These are phyloP conservation scores for Trichogramma pretiosum DNA, from an alignment of 1,140 invertebrate species.

Conservation along the genomic window DNA sequence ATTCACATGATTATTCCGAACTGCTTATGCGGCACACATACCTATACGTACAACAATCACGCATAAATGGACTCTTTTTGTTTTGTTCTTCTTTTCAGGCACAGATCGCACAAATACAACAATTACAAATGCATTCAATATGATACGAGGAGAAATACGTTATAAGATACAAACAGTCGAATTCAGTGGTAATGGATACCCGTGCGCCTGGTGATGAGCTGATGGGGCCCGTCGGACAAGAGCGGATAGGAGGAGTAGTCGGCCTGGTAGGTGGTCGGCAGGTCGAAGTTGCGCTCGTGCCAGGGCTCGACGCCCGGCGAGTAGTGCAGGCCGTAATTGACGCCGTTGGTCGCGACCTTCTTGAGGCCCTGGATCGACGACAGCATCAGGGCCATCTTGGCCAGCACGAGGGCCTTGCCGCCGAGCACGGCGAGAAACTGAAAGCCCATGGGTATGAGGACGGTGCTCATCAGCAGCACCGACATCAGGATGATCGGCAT, in stretches of 20 bases:
- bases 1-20: too few relatives aligned
- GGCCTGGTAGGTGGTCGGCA: neutral
- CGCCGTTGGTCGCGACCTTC: constrained; percentile 44
- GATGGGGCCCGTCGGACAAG: too few relatives aligned
- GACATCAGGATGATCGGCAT: constrained; percentile 67
- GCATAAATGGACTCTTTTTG: too few relatives aligned
- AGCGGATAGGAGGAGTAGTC: neutral
- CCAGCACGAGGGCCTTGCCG: constrained; percentile 64
- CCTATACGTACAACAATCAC: too few relatives aligned
- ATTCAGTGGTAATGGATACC: too few relatives aligned
- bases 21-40: too few relatives aligned
- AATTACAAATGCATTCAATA: too few relatives aligned
- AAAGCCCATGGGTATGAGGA: constrained; percentile 66
- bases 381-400: constrained; percentile 67
- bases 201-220: too few relatives aligned
- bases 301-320: constrained; percentile 28
- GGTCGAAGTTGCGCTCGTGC: constrained; percentile 31
- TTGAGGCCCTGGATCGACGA: constrained; percentile 69
- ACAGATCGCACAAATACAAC: too few relatives aligned
- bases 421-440: constrained; percentile 67
- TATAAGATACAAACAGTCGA: too few relatives aligned
- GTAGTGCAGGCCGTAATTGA: constrained; percentile 43
- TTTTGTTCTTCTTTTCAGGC: too few relatives aligned
- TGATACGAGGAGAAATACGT: too few relatives aligned
- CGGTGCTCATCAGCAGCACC: constrained; percentile 58